phyloP scores from a whole-genome alignment of 2,113 vertebrate species.

The Bolborhynchus lineola region DNA sequence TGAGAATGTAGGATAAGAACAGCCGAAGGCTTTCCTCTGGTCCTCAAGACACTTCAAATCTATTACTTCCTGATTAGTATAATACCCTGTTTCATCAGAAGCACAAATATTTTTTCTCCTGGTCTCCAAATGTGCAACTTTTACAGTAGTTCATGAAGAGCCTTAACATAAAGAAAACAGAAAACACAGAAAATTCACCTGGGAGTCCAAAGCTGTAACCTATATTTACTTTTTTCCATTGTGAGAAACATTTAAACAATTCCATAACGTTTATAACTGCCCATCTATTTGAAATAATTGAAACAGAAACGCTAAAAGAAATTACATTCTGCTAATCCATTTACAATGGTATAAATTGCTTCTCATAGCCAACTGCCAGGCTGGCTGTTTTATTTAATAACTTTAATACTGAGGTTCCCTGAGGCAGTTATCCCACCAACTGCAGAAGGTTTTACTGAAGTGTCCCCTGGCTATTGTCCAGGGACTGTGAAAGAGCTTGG shows the following conservation, averaged over 20 bases:
- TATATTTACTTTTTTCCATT: constrained; percentile 28
- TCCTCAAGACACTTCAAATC: constrained; percentile 55
- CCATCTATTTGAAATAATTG: constrained; percentile 71
- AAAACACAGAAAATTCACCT: neutral
- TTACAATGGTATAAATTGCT: constrained; percentile 70
- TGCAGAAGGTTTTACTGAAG: constrained; percentile 27
- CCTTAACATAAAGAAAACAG: neutral
- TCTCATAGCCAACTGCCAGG: constrained; percentile 62
- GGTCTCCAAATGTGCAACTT: neutral
- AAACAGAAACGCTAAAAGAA: constrained; percentile 66
- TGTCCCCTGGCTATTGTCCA: constrained; percentile 60
- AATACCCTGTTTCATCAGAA: constrained; percentile 53
- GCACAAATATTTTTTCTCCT: neutral
- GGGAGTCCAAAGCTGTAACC: neutral
- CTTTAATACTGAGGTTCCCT: constrained; percentile 61
- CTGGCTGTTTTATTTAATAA: constrained; percentile 69
- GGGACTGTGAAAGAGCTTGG: neutral
- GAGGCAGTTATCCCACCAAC: constrained; percentile 69
- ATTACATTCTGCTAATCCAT: constrained; percentile 65
- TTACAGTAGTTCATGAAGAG: neutral
- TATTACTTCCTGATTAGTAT: constrained; percentile 34
- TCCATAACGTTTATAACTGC: constrained; percentile 63
- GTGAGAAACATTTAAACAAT: constrained; percentile 53
- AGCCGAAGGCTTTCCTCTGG: constrained; percentile 17
- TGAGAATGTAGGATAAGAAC: constrained; percentile 60